Evolutionary conservation across 2,797 vertebrate species (phyloP).

Genomic region (Aselliscus stoliczkanus): DNA sequence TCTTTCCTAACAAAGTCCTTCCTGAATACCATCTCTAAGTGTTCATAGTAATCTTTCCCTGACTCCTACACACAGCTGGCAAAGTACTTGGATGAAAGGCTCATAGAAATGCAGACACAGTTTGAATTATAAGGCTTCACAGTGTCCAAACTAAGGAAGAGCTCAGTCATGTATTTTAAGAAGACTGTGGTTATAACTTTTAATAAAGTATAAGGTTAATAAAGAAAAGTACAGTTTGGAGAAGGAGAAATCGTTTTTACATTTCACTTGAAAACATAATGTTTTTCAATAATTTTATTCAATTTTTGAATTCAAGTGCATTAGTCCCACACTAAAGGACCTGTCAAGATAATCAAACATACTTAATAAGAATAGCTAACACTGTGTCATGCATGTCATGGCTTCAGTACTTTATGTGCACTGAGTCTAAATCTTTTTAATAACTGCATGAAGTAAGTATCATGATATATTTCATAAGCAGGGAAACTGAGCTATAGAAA

Average conservation of each 20-base stretch:
- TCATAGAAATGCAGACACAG: not conserved
- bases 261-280: not conserved
- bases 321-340: not conserved
- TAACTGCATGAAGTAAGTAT: not conserved
- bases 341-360: not conserved
- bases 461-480: not conserved
- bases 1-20: constrained; percentile 25
- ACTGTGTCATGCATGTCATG: not conserved
- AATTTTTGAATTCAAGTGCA: not conserved
- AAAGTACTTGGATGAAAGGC: not conserved
- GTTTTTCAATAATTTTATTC: not conserved
- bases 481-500: not conserved
- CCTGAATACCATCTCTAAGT: not conserved
- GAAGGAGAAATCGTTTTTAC: not conserved
- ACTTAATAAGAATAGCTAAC: not conserved
- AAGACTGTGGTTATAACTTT: not conserved
- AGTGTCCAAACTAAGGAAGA: not conserved
- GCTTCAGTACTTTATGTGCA: not conserved
- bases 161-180: not conserved
- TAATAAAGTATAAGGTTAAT: not conserved
- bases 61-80: not conserved
- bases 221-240: constrained; percentile 8
- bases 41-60: not conserved
- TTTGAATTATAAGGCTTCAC: constrained; percentile 25
- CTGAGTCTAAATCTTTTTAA: not conserved